phyloP scores from a whole-genome alignment of 2,113 vertebrate genomes.

The Pangasianodon hypophthalmus region DNA sequence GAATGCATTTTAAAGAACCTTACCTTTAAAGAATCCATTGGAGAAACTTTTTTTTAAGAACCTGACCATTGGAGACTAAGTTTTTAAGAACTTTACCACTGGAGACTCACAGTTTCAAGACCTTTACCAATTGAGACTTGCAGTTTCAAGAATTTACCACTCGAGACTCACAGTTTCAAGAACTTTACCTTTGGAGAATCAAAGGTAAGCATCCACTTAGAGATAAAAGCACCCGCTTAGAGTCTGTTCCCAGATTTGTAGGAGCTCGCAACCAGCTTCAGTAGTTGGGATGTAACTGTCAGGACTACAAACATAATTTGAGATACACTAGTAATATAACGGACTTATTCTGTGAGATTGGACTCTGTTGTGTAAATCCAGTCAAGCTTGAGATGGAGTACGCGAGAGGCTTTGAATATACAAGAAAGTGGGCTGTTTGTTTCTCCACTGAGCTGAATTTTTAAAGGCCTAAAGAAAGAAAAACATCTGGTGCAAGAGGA shows the following conservation, averaged over 20 bases:
- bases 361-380: not conserved
- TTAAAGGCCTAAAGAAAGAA: not conserved
- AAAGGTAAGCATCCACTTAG: no score
- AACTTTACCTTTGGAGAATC: not conserved
- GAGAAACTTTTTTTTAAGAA: not conserved
- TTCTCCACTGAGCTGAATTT: constrained; percentile 18
- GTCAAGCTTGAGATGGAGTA: not conserved
- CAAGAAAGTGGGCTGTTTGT: not conserved
- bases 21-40: not conserved
- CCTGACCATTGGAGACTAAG: not conserved
- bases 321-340: not conserved
- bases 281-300: not conserved
- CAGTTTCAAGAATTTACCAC: not conserved
- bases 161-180: not conserved
- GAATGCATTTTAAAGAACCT: not conserved
- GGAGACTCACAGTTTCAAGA: not conserved
- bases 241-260: not conserved
- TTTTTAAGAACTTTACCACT: not conserved
- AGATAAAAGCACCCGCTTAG: no score
- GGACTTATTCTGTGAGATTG: not conserved
- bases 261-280: not conserved
- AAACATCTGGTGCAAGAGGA: constrained; percentile 26
- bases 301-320: not conserved
- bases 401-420: not conserved
- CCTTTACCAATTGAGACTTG: not conserved